A percentile compares a stretch with the other conserved stretches of the same genome.
phyloP scores from a whole-genome alignment of 2,888 invertebrate species.

The Hydrotaea diabolus region DNA sequence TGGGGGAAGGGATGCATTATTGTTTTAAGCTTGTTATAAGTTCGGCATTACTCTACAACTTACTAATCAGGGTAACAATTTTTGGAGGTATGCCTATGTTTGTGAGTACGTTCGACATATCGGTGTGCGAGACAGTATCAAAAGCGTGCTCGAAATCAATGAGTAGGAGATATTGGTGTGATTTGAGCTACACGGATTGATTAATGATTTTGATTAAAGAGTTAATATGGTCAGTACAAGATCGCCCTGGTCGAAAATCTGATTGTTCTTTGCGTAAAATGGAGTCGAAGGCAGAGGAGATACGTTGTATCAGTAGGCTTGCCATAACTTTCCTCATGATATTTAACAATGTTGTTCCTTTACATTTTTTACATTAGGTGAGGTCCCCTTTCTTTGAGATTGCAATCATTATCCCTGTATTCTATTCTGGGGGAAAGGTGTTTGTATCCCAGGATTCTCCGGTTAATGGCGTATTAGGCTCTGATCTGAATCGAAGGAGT shows the following conservation, averaged over 20 bases:
- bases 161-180: background rate
- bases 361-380: background rate
- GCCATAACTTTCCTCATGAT: background rate
- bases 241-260: background rate
- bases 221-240: background rate
- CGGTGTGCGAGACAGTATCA: background rate
- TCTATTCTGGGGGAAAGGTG: background rate
- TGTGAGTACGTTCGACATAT: background rate
- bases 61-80: background rate
- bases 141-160: background rate
- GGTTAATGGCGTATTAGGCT: background rate
- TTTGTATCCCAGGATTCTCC: background rate
- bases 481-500: background rate
- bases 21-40: background rate
- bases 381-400: background rate
- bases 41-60: background rate
- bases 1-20: background rate
- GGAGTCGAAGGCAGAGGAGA: background rate
- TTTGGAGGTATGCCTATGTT: background rate
- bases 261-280: background rate
- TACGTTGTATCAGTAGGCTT: background rate
- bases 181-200: background rate
- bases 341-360: background rate
- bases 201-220: background rate
- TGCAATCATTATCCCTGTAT: background rate